Percentiles rank a stretch among this genome's conserved stretches.
Evolutionary conservation across 2,797 vertebrate species (phyloP).

Genomic region (Artibeus jamaicensis): DNA sequence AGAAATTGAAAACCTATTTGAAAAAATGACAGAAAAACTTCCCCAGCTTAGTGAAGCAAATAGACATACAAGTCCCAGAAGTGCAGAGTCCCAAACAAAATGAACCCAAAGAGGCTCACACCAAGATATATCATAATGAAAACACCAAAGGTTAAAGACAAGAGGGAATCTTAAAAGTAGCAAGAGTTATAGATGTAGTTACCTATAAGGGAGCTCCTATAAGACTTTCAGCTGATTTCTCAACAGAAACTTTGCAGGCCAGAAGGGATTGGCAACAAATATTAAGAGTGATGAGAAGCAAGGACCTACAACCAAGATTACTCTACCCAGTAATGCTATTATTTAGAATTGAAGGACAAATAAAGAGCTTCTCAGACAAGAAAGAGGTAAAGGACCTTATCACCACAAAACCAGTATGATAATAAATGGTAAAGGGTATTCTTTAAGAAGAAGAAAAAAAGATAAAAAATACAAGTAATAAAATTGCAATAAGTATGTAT

Average conservation of each 20-base stretch:
- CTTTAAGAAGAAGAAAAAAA: neutral
- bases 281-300: neutral
- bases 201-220: neutral
- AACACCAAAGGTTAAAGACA: neutral
- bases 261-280: neutral
- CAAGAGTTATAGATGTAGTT: neutral
- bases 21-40: neutral
- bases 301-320: neutral
- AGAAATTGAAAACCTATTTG: neutral
- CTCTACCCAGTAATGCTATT: neutral
- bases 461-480: neutral
- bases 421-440: neutral
- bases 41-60: neutral
- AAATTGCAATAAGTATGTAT: neutral
- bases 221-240: neutral
- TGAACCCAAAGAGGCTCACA: neutral
- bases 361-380: neutral
- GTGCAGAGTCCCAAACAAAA: neutral
- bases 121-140: neutral
- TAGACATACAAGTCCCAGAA: neutral
- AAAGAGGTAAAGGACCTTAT: neutral
- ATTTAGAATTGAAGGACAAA: neutral
- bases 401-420: neutral
- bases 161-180: neutral
- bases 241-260: neutral